Percentiles rank a stretch among this genome's conserved stretches.
phyloP scores from a whole-genome alignment of 2,113 vertebrate species.

The Hiodon alosoides region DNA sequence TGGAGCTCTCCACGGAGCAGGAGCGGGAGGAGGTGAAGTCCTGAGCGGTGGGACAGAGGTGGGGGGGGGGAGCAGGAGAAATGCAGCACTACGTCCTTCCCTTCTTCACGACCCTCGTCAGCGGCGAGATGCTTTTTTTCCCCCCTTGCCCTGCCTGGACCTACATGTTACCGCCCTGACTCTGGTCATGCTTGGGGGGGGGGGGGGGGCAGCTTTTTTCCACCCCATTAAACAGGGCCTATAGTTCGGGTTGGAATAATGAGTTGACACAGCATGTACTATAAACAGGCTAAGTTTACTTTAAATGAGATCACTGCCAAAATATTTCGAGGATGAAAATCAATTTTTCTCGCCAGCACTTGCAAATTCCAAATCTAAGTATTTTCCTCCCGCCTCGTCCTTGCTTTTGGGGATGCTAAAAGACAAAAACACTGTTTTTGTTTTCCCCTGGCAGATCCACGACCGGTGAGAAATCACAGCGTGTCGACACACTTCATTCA shows the following conservation, averaged over 20 bases:
- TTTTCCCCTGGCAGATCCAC: too few relatives aligned
- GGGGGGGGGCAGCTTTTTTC: too few relatives aligned
- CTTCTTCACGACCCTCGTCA: slow-evolving; percentile 44
- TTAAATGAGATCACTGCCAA: slow-evolving; percentile 57
- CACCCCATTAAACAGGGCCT: slow-evolving; percentile 21
- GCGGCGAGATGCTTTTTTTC: slow-evolving; percentile 26
- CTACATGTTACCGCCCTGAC: slow-evolving; percentile 26
- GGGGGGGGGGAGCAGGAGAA: slow-evolving; percentile 38
- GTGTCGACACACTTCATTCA: too few relatives aligned
- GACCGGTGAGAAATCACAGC: too few relatives aligned
- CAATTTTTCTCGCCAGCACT: not conserved
- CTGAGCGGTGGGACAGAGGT: slow-evolving; percentile 55
- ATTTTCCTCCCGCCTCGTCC: too few relatives aligned
- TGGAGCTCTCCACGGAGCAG: slow-evolving; percentile 78
- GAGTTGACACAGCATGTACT: not conserved
- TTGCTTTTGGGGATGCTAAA: too few relatives aligned
- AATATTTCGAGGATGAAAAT: slow-evolving; percentile 29
- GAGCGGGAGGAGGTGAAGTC: slow-evolving; percentile 80
- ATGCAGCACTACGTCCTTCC: slow-evolving; percentile 37
- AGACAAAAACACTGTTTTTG: too few relatives aligned
- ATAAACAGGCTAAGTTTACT: slow-evolving; percentile 28
- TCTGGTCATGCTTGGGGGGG: slow-evolving; percentile 6
- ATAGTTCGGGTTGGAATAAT: not conserved
- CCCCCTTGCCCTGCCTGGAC: slow-evolving; percentile 14
- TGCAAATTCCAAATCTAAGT: too few relatives aligned